These are phyloP conservation scores for Lepidochrysops patricia DNA, from an alignment of 2,888 invertebrate species.

Conservation along the genomic window DNA sequence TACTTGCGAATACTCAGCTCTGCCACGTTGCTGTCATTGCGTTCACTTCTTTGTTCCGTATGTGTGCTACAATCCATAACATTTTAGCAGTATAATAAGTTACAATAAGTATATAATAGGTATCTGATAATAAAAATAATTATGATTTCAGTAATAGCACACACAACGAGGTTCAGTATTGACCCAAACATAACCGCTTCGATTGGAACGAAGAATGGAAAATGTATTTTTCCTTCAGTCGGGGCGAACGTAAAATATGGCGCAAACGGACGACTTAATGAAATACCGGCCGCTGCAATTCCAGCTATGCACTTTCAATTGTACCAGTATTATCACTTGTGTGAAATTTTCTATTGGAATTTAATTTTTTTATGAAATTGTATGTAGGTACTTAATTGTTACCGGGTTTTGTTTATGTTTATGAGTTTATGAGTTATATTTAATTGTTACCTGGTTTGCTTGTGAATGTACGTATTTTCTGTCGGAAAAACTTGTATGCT, in stretches of 20 bases:
- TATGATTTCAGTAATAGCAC: not conserved
- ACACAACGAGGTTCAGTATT: not conserved
- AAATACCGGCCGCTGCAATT: conserved; percentile 19
- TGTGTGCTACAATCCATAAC: too few relatives aligned
- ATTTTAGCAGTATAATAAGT: too few relatives aligned
- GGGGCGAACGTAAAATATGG: conserved; percentile 16
- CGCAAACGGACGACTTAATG: conserved; percentile 17
- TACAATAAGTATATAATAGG: too few relatives aligned
- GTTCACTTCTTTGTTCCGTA: too few relatives aligned
- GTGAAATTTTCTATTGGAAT: not conserved
- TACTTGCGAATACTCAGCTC: too few relatives aligned
- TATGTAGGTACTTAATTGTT: too few relatives aligned
- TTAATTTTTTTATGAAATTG: not conserved
- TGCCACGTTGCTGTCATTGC: too few relatives aligned
- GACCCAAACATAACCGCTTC: not conserved
- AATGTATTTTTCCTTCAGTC: not conserved
- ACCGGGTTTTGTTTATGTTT: not conserved
- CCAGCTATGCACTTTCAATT: conserved; percentile 17
- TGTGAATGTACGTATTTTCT: too few relatives aligned
- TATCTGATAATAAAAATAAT: too few relatives aligned
- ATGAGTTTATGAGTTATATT: too few relatives aligned
- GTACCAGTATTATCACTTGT: not conserved
- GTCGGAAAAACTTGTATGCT: too few relatives aligned
- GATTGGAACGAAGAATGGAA: not conserved
- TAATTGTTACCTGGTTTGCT: too few relatives aligned